phyloP scores from a whole-genome alignment of 2,888 invertebrate genomes.

The Yponomeuta plumbellus region DNA sequence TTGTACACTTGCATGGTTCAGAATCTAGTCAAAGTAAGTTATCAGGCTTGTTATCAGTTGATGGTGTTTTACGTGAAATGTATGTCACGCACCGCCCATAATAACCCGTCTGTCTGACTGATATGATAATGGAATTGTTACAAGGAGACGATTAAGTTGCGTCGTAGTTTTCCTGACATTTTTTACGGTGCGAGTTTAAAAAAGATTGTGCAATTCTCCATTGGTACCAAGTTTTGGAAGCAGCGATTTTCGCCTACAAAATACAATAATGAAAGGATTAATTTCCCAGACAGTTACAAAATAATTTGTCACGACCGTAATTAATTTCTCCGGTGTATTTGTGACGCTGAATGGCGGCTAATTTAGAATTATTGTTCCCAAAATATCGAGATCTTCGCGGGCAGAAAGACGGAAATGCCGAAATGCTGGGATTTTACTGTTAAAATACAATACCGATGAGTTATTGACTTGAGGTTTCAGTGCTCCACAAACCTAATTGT shows the following conservation, averaged over 20 bases:
- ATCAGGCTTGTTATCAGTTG: constrained; percentile 27
- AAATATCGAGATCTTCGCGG: no score
- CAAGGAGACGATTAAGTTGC: constrained; percentile 70
- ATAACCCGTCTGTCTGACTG: constrained; percentile 40
- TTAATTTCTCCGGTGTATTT: constrained; percentile 45
- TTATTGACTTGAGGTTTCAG: constrained; percentile 6
- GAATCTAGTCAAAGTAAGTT: not conserved
- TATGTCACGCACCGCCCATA: constrained; percentile 68
- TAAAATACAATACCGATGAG: not conserved
- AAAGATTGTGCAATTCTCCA: constrained; percentile 23
- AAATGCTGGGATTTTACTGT: constrained; percentile 25
- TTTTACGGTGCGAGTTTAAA: not conserved
- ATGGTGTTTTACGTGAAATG: constrained; percentile 51
- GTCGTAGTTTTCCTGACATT: constrained; percentile 30
- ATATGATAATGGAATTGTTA: constrained; percentile 59
- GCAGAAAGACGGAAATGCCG: not conserved
- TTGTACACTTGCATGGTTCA: not conserved
- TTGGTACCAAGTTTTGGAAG: not conserved
- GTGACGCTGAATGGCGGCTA: constrained; percentile 34
- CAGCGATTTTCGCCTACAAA: constrained; percentile 28
- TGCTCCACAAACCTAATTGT: constrained; percentile 9
- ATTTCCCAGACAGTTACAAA: constrained; percentile 24
- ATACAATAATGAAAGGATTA: constrained; percentile 30
- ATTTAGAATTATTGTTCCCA: constrained; percentile 36
- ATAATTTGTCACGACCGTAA: constrained; percentile 49